Evolutionary conservation across 2,113 vertebrate species (phyloP), one percentile per base, ranked within the genome.

Genomic region (Sitta europaea): DNA sequence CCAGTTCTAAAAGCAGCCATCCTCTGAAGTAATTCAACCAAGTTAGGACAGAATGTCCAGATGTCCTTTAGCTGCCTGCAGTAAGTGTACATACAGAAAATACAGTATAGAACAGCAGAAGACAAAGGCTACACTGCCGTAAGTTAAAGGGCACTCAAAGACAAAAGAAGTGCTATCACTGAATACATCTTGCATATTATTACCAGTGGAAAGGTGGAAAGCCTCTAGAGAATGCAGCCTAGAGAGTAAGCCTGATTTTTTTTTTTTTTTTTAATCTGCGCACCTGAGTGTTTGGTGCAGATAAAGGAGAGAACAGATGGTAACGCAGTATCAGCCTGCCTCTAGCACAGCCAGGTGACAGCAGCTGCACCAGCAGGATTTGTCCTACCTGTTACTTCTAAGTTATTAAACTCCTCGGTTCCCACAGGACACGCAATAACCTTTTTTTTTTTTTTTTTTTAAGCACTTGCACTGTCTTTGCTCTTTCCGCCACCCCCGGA

Each of bases 381-480:
- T 19, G 25, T 6, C 86, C 92, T 92, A 90, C 83, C 74, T 86
- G 79, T 9, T 92, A 55, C 58, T 61, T 71, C 47, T 6, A 62
- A 40, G 62, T 58, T 19, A 58, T 9, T 70, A 27, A 53, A 51
- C 54, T 48, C 50, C 36, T 70, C 76, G 3, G 33, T 20, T 62
- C 33, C 57, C 67, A 53, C 40, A 29, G 16, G 1, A 75, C 45
- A 23, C 0, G 27, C 31, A 29, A 3, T 3, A 92, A 71, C 59
- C 8, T 43, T 24, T 55, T 31, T 5, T 33, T 51, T 20, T 42
- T 40, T 43, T 51, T 55, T 17, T 36, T 21, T 35, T 62, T 4
- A 68, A 51, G 57, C 8, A 29, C 61, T 82, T 16, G 66, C 71
- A 33, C 36, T 33, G 50, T 20, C 65, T 33, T 43, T 12, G n/a